Evolutionary conservation across 2,888 invertebrate genomes (phyloP).

Genomic region (Meghimatium bilineatum): DNA sequence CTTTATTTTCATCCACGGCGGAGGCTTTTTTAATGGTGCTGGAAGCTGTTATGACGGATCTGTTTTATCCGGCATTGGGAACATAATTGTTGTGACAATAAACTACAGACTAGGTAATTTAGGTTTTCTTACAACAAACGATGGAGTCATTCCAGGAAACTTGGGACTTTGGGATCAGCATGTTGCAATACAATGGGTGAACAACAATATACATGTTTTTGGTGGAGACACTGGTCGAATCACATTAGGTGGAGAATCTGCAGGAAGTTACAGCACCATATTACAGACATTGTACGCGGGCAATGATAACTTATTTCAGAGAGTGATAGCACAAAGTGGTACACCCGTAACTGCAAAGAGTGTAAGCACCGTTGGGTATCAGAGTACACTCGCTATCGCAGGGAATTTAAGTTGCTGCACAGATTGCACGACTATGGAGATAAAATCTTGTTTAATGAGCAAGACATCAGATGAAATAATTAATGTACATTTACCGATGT

Average conservation of each 20-base stretch:
- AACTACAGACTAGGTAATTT: constrained; percentile 37
- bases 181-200: constrained; percentile 26
- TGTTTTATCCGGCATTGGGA: constrained; percentile 2
- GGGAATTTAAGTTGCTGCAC: neutral
- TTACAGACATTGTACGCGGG: constrained; percentile 15
- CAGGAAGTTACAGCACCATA: constrained; percentile 33
- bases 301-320: constrained; percentile 17
- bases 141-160: constrained; percentile 34
- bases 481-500: neutral
- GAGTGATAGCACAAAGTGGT: constrained; percentile 34
- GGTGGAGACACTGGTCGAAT: constrained; percentile 38
- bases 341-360: constrained; percentile 6
- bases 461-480: neutral
- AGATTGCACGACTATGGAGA: neutral
- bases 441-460: constrained; percentile 16
- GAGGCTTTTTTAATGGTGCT: constrained; percentile 27
- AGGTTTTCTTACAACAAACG: constrained; percentile 27
- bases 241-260: constrained; percentile 26
- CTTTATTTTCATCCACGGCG: constrained; percentile 30
- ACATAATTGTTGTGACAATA: constrained; percentile 35
- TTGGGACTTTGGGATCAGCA: constrained; percentile 38
- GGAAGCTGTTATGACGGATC: constrained; percentile 13
- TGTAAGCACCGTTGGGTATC: neutral
- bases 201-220: constrained; percentile 7
- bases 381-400: constrained; percentile 3